A percentile compares a stretch with the other conserved stretches of the same genome.
These are phyloP conservation scores for Myodes glareolus DNA, from an alignment of 2,113 vertebrate species.

Conservation along the genomic window DNA sequence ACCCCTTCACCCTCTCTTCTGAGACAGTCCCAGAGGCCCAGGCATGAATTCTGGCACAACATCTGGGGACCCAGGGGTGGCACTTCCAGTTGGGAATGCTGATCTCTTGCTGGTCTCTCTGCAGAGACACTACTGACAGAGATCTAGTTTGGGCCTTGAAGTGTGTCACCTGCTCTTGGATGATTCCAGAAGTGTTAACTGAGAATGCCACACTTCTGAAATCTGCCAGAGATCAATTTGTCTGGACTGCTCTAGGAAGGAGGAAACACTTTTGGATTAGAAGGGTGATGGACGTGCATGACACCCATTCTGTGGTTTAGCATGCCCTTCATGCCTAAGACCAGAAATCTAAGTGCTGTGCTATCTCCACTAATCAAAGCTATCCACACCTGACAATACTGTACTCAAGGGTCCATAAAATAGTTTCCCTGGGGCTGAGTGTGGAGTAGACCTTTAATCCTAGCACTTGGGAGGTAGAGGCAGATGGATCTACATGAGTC, in stretches of 20 bases:
- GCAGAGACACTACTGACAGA: neutral
- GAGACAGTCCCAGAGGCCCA: neutral
- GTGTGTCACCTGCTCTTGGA: neutral
- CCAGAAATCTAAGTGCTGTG: neutral
- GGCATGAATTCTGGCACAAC: neutral
- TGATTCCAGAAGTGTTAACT: neutral
- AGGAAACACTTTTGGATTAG: neutral
- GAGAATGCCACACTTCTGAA: neutral
- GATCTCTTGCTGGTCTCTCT: neutral
- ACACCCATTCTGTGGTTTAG: neutral
- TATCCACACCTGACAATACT: fast-evolving
- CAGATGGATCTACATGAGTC: neutral
- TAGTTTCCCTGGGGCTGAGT: neutral
- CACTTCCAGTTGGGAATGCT: neutral
- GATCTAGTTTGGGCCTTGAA: neutral
- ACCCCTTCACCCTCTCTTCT: neutral
- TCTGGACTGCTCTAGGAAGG: neutral
- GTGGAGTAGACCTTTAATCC: neutral
- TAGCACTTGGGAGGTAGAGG: neutral
- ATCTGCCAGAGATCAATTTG: neutral
- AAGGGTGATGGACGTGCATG: fast-evolving
- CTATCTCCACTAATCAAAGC: neutral
- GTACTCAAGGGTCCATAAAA: fast-evolving
- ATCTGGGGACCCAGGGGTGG: neutral
- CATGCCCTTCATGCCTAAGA: fast-evolving